Conservation (phyloP, 2,113 vertebrate species). For the Dasyprocta punctata region DNA sequence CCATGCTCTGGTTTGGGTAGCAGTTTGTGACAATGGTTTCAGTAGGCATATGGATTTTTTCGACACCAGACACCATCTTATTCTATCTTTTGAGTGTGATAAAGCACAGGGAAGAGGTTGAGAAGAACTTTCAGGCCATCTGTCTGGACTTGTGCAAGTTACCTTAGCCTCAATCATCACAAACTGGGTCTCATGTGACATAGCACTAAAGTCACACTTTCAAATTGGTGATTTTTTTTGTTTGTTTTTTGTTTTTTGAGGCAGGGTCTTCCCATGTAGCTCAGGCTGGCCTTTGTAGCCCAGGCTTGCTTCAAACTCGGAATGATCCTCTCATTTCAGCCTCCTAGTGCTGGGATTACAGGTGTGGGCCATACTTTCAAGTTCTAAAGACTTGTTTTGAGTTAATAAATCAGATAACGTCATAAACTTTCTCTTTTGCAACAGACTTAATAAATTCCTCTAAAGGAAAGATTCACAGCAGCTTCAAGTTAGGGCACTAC, state of each 20-base stretch:
- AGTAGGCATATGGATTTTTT: background rate
- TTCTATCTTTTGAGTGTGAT: background rate
- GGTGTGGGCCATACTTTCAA: background rate
- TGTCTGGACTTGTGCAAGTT: background rate
- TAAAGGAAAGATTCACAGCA: background rate
- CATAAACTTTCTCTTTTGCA: background rate
- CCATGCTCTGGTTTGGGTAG: background rate
- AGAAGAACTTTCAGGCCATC: background rate
- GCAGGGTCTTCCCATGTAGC: background rate
- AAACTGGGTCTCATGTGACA: fast-evolving
- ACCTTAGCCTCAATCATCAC: background rate
- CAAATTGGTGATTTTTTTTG: background rate
- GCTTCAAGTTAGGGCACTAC: background rate
- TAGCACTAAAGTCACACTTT: background rate
- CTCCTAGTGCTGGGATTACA: background rate
- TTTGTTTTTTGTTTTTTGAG: too few species aligned
- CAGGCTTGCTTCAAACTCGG: background rate
- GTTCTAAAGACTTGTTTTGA: background rate
- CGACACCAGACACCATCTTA: background rate
- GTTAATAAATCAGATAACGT: background rate
- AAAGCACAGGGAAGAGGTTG: background rate
- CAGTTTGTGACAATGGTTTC: background rate
- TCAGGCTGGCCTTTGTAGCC: background rate
- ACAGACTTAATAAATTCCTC: background rate
- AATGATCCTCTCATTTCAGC: background rate